phyloP scores from a whole-genome alignment of 2,888 invertebrate species.

The Noctua comes region DNA sequence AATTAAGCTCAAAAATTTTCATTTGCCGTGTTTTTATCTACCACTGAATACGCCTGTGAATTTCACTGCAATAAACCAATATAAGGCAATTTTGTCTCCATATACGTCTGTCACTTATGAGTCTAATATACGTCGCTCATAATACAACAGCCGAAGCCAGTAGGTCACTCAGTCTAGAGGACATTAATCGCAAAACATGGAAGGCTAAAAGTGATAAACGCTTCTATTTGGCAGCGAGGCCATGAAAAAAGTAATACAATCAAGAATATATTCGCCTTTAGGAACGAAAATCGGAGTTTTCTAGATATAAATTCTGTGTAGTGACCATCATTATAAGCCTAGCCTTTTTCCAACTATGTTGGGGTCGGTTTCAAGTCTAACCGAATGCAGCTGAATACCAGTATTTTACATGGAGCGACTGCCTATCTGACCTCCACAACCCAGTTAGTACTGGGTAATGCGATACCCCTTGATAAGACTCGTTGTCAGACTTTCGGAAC shows the following conservation, averaged over 20 bases:
- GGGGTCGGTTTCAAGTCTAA: too few species aligned
- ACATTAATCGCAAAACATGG: slow-evolving; percentile 26
- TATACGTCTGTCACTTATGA: slow-evolving; percentile 11
- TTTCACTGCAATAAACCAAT: slow-evolving; percentile 4
- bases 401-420: too few species aligned
- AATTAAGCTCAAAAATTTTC: background rate
- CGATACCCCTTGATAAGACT: too few species aligned
- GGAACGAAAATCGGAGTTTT: slow-evolving; percentile 25
- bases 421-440: too few species aligned
- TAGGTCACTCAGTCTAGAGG: slow-evolving; percentile 16
- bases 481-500: too few species aligned
- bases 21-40: background rate
- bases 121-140: slow-evolving; percentile 28
- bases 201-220: slow-evolving; percentile 37
- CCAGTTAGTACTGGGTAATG: too few species aligned
- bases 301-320: slow-evolving; percentile 24
- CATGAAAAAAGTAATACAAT: slow-evolving; percentile 33
- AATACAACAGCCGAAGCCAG: background rate
- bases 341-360: too few species aligned
- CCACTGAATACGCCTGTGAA: background rate
- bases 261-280: slow-evolving; percentile 20
- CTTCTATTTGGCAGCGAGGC: slow-evolving; percentile 25
- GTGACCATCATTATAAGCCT: slow-evolving; percentile 8
- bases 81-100: slow-evolving; percentile 21
- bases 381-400: too few species aligned